A percentile compares a stretch with the other conserved stretches of the same genome.
These are phyloP conservation scores for Dione vanillae DNA, from an alignment of 2,888 invertebrate species.

Conservation along the genomic window DNA sequence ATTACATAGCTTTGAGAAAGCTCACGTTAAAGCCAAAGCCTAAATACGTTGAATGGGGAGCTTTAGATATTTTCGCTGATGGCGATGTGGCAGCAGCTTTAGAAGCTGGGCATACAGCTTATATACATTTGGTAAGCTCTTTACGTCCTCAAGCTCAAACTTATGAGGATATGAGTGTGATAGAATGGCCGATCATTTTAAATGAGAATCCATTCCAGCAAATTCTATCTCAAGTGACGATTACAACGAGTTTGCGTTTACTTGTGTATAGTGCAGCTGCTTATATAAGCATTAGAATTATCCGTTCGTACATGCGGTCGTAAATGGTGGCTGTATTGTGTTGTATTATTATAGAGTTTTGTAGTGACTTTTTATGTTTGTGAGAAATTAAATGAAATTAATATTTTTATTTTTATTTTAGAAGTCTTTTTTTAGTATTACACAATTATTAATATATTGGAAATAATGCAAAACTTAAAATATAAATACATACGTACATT, in stretches of 20 bases:
- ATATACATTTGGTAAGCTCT: constrained; percentile 64
- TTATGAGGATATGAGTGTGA: constrained; percentile 63
- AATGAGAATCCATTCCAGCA: constrained; percentile 51
- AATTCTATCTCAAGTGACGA: constrained; percentile 59
- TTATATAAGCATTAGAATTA: constrained; percentile 54
- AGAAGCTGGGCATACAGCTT: constrained; percentile 74
- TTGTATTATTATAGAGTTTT: not conserved
- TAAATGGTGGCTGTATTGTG: not conserved
- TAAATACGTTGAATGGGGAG: constrained; percentile 70
- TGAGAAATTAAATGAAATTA: not conserved
- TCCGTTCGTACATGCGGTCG: constrained; percentile 51
- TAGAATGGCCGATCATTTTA: constrained; percentile 57
- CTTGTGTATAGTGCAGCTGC: constrained; percentile 54
- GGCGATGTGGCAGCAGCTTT: constrained; percentile 73
- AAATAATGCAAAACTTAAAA: too few species aligned
- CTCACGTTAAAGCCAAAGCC: constrained; percentile 53
- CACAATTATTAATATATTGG: too few species aligned
- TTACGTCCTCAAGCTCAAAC: constrained; percentile 74
- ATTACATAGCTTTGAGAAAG: constrained; percentile 64
- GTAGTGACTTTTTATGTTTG: not conserved
- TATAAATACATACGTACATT: too few species aligned
- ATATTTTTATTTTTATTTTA: not conserved
- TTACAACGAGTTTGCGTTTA: constrained; percentile 56
- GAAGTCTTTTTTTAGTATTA: too few species aligned
- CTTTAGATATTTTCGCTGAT: constrained; percentile 73